Base-by-base conservation (phyloP, 2,888 invertebrate species). In the Drosophila ezoana region DNA sequence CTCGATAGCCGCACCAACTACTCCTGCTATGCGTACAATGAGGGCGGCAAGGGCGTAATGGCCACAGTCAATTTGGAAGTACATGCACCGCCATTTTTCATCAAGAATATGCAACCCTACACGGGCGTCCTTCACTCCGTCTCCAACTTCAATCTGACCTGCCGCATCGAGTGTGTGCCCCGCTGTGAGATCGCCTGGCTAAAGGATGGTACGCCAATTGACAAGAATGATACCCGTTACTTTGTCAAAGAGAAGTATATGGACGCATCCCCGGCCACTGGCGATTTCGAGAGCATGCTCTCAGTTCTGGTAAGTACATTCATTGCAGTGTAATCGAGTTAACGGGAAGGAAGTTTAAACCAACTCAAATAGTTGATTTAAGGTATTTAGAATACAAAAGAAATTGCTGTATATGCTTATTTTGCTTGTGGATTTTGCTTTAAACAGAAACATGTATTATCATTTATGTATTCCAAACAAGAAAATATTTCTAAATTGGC, bases 101-200 rank as follows among this genome's bases (percentile, higher is more conserved):
- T 98, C 81, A 95, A 96, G 84, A 95, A 96, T 18, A 94, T 97
- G 89, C 95, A 95, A 41, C 96, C 96, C 2, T 97, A 97, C 93
- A 95, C 95, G 64, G 97, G 97, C 2, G 95, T 95, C 44, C 92
- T 96, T 13, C 96, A 95, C 92, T 96, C 96, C 76, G 95, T 96
- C 35, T 93, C 93, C 92, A 94, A 95, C 92, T 96, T 96, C 59
- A 95, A 96, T 59, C 93, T 98, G 14, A 96, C 96, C 1, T 98
- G 98, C 91, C 95, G 97, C 72, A 96, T 98, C 57, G 98, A 98
- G 90, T 98, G 98, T 90, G 96, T 95, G 10, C 98, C 98, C 0
- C 93, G 95, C 37, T 98, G 98, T 92, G 94, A 95, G 74, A 95
- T 98, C 61, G 94, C 95, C 23, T 98, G 98, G 98, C 94, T 95